Percentiles rank a stretch among this genome's conserved stretches.
Conservation (phyloP, 1,140 invertebrate species). For the Bombus sibiricus region DNA sequence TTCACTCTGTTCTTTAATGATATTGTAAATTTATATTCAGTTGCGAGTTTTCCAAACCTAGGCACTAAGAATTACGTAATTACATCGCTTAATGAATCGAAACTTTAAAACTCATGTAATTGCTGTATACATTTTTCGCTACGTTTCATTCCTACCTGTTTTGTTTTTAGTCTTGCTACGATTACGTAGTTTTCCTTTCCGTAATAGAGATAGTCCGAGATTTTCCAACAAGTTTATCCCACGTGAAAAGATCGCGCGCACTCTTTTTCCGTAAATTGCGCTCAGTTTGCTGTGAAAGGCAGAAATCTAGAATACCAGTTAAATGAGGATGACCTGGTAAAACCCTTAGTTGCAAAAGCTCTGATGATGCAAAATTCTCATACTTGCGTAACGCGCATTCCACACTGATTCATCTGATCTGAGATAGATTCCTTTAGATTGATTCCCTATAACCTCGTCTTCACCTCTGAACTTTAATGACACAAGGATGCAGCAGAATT, state of each 20-base stretch:
- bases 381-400: constrained; percentile 53
- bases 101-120: background rate
- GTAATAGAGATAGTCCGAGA: background rate
- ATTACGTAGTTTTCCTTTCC: constrained; percentile 7
- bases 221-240: background rate
- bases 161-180: no score
- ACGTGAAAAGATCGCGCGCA: constrained; percentile 28
- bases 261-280: constrained; percentile 51
- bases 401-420: constrained; percentile 22
- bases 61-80: background rate
- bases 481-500: background rate
- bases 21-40: background rate
- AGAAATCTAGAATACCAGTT: constrained; percentile 55
- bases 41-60: background rate
- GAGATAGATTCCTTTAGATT: background rate
- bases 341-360: constrained; percentile 64
- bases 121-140: background rate
- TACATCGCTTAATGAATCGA: background rate
- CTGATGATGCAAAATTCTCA: constrained; percentile 54
- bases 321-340: constrained; percentile 64
- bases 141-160: background rate
- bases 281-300: constrained; percentile 53
- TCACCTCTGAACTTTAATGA: constrained; percentile 14
- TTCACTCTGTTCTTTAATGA: background rate
- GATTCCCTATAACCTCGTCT: constrained; percentile 17